Conservation (phyloP, 2,797 vertebrate species). For the Decapterus maruadsi region DNA sequence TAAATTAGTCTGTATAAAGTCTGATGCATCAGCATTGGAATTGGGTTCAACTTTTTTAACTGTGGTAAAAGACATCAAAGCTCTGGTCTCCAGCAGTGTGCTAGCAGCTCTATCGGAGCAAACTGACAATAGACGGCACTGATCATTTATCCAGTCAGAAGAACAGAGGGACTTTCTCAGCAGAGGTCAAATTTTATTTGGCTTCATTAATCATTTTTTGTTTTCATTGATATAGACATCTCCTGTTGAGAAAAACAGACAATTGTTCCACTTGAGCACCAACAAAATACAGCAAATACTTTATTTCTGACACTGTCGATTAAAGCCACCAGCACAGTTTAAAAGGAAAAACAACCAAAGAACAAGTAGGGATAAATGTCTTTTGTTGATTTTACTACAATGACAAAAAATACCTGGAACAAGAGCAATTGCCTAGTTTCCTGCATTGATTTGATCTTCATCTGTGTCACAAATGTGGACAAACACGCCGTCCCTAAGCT, state of each 20-base stretch:
- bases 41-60: conserved; percentile 41
- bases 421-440: background rate
- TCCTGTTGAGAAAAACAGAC: conserved; percentile 61
- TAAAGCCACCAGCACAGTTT: conserved; percentile 33
- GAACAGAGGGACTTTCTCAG: conserved; percentile 45
- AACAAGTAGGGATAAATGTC: background rate
- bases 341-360: conserved; percentile 37
- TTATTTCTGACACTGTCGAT: conserved; percentile 38
- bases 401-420: background rate
- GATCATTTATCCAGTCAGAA: conserved; percentile 61
- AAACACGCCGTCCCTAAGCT: background rate
- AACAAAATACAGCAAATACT: conserved; percentile 36
- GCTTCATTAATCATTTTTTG: conserved; percentile 62
- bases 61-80: conserved; percentile 5
- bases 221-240: conserved; percentile 58
- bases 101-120: conserved; percentile 28
- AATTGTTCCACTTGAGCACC: conserved; percentile 50
- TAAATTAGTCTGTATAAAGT: conserved; percentile 11
- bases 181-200: conserved; percentile 55
- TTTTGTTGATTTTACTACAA: conserved; percentile 11
- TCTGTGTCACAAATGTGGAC: too few relatives aligned
- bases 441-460: background rate
- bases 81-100: conserved; percentile 41
- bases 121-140: conserved; percentile 61
- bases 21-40: conserved; percentile 25